phyloP scores from a whole-genome alignment of 2,888 invertebrate genomes.

The Thyatira batis region DNA sequence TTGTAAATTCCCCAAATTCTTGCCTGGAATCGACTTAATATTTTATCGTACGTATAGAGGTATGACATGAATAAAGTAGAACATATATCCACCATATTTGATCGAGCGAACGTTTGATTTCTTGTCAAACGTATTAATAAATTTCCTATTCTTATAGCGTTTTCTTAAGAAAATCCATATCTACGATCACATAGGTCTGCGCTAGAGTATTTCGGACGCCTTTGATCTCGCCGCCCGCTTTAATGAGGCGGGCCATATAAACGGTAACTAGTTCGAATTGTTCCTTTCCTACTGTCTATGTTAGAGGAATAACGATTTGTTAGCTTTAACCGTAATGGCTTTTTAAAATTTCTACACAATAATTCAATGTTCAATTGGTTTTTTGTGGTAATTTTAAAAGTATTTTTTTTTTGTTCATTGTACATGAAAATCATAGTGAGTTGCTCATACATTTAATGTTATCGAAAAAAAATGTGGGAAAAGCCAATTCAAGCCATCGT shows the following conservation, averaged over 20 bases:
- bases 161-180: conserved; percentile 36
- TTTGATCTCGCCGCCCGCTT: conserved; percentile 84
- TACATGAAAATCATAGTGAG: too few relatives aligned
- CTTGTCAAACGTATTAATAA: conserved; percentile 10
- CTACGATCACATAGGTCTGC: conserved; percentile 60
- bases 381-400: conserved; percentile 29
- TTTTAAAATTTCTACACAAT: conserved; percentile 35
- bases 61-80: too few relatives aligned
- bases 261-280: conserved; percentile 74
- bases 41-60: too few relatives aligned
- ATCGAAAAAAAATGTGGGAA: conserved; percentile 11
- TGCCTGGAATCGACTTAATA: too few relatives aligned
- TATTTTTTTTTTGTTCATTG: conserved; percentile 5
- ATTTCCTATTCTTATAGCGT: conserved; percentile 30
- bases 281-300: conserved; percentile 59
- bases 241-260: conserved; percentile 75
- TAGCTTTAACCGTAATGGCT: conserved; percentile 45
- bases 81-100: not conserved
- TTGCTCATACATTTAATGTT: too few relatives aligned
- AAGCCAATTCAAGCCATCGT: conserved; percentile 22
- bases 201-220: conserved; percentile 80
- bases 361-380: not conserved
- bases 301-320: conserved; percentile 56
- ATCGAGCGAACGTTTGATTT: not conserved
- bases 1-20: too few relatives aligned